Evolutionary conservation across 2,888 invertebrate species (phyloP).

Genomic region (Troides oblongomaculatus): DNA sequence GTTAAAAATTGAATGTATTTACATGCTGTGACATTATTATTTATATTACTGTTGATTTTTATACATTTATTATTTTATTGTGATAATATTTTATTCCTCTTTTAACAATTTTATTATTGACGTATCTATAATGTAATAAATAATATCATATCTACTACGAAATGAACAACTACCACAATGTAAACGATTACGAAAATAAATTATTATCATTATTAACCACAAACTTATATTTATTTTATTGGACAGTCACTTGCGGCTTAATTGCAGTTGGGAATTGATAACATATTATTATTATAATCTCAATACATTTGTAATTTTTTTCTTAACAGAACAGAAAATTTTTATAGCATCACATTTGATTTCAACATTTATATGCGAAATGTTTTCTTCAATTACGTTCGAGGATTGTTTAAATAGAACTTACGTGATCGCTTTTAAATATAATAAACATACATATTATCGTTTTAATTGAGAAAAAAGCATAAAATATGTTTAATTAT

Average conservation of each 20-base stretch:
- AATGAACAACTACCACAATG: slow-evolving; percentile 47
- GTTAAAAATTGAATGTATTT: slow-evolving; percentile 49
- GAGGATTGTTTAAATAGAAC: slow-evolving; percentile 35
- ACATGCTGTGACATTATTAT: slow-evolving; percentile 67
- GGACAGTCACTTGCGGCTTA: slow-evolving; percentile 44
- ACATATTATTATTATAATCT: slow-evolving; percentile 43
- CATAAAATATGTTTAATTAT: slow-evolving; percentile 68
- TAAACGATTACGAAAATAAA: slow-evolving; percentile 43
- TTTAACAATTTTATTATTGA: slow-evolving; percentile 61
- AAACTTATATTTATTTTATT: slow-evolving; percentile 8
- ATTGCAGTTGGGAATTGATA: slow-evolving; percentile 71
- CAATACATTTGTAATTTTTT: background rate
- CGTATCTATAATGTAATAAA: slow-evolving; percentile 53
- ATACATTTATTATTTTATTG: slow-evolving; percentile 53
- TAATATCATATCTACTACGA: slow-evolving; percentile 66
- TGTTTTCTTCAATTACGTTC: slow-evolving; percentile 10
- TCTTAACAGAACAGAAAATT: background rate
- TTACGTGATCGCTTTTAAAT: slow-evolving; percentile 57
- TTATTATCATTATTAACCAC: slow-evolving; percentile 31
- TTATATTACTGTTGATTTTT: slow-evolving; percentile 57
- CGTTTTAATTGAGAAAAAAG: slow-evolving; percentile 55
- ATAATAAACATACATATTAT: slow-evolving; percentile 51
- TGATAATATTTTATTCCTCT: slow-evolving; percentile 60
- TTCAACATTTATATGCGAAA: slow-evolving; percentile 34
- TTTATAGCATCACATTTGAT: slow-evolving; percentile 32